Conservation (phyloP, 1,140 invertebrate species). For the Lamellibrachia luymesi region DNA sequence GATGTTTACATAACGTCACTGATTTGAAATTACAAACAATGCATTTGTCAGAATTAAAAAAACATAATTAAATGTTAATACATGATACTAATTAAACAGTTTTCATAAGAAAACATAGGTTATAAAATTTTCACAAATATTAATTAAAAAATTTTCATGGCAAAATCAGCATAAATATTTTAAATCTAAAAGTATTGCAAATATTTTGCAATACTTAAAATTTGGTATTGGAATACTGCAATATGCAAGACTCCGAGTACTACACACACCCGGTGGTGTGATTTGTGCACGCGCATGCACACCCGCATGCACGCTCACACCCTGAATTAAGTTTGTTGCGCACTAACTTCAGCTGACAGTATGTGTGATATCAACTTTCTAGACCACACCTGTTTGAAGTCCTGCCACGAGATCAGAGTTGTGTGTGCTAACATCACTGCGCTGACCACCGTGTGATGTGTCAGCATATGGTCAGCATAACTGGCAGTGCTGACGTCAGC, state of each 20-base stretch:
- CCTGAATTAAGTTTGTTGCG: too few relatives aligned
- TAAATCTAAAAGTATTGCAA: too few relatives aligned
- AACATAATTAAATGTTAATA: too few relatives aligned
- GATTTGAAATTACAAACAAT: too few relatives aligned
- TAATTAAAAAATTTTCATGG: too few relatives aligned
- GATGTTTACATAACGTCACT: too few relatives aligned
- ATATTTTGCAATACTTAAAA: too few relatives aligned
- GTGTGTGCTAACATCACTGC: neutral
- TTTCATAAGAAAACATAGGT: too few relatives aligned
- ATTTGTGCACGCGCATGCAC: neutral
- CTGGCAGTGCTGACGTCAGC: neutral
- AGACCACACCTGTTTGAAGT: neutral
- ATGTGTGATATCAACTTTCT: neutral
- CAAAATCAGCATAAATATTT: too few relatives aligned
- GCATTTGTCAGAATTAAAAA: too few relatives aligned
- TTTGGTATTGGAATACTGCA: neutral
- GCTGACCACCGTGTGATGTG: neutral
- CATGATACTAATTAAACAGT: too few relatives aligned
- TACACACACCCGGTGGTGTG: neutral
- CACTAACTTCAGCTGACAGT: neutral
- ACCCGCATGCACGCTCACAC: neutral
- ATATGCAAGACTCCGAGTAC: neutral
- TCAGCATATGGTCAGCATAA: slow-evolving; percentile 10
- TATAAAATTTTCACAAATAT: too few relatives aligned
- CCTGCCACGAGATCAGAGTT: neutral